phyloP scores from a whole-genome alignment of 1,140 invertebrate genomes.

The Rhopalosiphum padi region DNA sequence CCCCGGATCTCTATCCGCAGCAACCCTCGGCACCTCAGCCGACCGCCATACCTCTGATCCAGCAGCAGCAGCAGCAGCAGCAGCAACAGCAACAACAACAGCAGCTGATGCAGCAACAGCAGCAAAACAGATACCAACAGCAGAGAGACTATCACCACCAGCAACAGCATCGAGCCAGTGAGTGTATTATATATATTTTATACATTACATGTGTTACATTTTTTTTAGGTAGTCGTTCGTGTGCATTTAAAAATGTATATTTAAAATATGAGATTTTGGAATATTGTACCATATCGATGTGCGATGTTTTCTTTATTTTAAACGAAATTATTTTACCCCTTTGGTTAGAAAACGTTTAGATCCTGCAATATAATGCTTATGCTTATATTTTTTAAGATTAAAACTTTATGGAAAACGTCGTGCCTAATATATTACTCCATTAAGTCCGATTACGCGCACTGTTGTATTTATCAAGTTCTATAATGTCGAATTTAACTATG shows the following conservation, averaged over 20 bases:
- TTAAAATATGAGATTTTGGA: background rate
- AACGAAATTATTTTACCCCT: background rate
- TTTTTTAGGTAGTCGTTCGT: background rate
- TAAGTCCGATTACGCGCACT: no score
- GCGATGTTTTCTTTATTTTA: background rate
- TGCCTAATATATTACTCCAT: no score
- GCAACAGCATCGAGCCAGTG: conserved; percentile 31
- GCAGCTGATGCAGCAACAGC: conserved; percentile 5
- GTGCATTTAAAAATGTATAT: background rate
- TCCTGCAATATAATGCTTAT: background rate
- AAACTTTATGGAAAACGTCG: background rate
- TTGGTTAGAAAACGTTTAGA: background rate
- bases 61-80: conserved; percentile 27
- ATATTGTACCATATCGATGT: no score
- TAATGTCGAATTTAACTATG: background rate
- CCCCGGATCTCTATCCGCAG: conserved; percentile 26
- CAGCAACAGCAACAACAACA: background rate
- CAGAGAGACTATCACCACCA: conserved; percentile 18
- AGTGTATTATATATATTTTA: background rate
- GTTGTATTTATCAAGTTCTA: background rate
- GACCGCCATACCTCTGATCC: background rate
- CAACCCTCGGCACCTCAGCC: background rate
- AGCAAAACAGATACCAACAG: conserved; percentile 36
- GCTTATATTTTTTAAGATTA: no score
- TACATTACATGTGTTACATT: background rate